A percentile compares a stretch with the other conserved stretches of the same genome.
Conservation (phyloP, 2,888 invertebrate genomes). For the Mythimna impura region DNA sequence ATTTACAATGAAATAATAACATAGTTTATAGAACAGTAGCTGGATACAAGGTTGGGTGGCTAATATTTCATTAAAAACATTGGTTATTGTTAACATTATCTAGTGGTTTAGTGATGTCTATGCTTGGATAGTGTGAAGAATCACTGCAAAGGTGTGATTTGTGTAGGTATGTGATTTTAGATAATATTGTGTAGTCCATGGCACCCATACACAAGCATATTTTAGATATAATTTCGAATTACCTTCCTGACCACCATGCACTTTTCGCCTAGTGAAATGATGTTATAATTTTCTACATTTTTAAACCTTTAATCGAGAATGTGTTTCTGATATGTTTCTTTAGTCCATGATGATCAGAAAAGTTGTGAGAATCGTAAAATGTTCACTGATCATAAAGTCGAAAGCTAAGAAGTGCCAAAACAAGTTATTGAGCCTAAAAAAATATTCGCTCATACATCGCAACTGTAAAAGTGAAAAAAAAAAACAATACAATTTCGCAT, state of each 20-base stretch:
- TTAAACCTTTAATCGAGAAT: not conserved
- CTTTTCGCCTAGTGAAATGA: not conserved
- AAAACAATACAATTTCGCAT: slow-evolving; percentile 39
- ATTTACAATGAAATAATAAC: slow-evolving; percentile 81
- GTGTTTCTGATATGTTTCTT: slow-evolving; percentile 10
- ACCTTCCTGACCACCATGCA: not conserved
- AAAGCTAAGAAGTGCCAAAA: slow-evolving; percentile 51
- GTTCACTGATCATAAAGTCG: slow-evolving; percentile 10
- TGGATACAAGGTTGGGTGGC: slow-evolving; percentile 41
- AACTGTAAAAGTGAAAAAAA: slow-evolving; percentile 45
- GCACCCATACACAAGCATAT: slow-evolving; percentile 18
- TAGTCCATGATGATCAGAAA: slow-evolving; percentile 29
- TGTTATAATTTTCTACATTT: not conserved
- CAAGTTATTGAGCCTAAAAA: slow-evolving; percentile 25
- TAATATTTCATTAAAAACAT: slow-evolving; percentile 39
- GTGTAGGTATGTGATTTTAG: slow-evolving; percentile 6
- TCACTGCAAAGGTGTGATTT: not conserved
- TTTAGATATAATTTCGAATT: not conserved
- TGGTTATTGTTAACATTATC: slow-evolving; percentile 29
- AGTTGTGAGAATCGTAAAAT: slow-evolving; percentile 27
- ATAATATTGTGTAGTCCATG: slow-evolving; percentile 8
- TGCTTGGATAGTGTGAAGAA: slow-evolving; percentile 12
- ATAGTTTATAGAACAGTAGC: slow-evolving; percentile 66
- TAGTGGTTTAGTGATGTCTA: slow-evolving; percentile 18
- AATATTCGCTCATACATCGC: slow-evolving; percentile 26